Evolutionary conservation across 2,797 vertebrate genomes (phyloP).

Genomic region (Sardinella longiceps): DNA sequence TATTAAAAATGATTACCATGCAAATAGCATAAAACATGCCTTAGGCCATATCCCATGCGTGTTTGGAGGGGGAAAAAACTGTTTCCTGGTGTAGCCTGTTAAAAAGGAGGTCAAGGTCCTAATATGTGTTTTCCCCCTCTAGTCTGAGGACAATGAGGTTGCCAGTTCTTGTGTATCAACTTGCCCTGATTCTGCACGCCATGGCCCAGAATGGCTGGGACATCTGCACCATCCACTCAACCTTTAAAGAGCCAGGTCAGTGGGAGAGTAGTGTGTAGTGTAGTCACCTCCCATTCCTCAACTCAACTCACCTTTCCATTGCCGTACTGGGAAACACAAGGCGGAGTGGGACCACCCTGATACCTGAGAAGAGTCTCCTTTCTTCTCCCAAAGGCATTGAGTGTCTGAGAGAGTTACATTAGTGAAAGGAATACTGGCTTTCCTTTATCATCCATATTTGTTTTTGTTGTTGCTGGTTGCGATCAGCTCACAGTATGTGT

Average conservation of each 20-base stretch:
- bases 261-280: neutral
- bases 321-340: neutral
- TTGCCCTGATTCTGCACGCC: neutral
- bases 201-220: neutral
- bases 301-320: conserved; percentile 5
- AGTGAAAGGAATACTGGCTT: neutral
- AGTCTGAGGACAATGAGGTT: conserved; percentile 1
- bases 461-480: neutral
- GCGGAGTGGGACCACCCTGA: conserved; percentile 2
- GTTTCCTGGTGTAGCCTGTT: neutral
- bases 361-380: neutral
- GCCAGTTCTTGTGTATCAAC: neutral
- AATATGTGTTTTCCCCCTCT: neutral
- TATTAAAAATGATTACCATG: no score
- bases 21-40: no score
- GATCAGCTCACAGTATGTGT: neutral
- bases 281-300: neutral
- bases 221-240: neutral
- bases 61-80: no score
- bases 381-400: conserved; percentile 16
- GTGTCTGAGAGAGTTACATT: neutral
- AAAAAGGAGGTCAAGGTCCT: neutral
- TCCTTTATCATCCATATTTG: neutral
- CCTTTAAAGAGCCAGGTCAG: conserved; percentile 11
- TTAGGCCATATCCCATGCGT: no score